A percentile compares a stretch with the other conserved stretches of the same genome.
phyloP scores from a whole-genome alignment of 2,888 invertebrate species.

The Dicycla oo region DNA sequence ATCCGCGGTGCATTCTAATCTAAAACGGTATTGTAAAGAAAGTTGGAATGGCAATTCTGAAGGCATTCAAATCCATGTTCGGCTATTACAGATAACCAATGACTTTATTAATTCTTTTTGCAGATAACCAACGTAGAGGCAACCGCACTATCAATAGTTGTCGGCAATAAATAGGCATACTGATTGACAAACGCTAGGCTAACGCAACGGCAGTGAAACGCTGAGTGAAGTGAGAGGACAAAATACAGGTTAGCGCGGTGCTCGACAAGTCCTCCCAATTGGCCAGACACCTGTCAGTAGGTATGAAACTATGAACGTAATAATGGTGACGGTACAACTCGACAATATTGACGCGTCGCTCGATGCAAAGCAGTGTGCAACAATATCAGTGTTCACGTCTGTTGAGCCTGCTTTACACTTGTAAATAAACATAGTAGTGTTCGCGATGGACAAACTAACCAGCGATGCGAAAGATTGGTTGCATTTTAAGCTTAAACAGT shows the following conservation, averaged over 20 bases:
- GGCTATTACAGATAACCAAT: neutral
- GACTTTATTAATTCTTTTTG: no score
- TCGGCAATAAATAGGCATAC: neutral
- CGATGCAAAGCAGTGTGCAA: neutral
- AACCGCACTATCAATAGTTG: neutral
- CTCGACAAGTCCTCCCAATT: neutral
- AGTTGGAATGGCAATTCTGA: neutral
- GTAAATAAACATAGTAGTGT: conserved; percentile 8
- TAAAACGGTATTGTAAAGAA: conserved; percentile 8
- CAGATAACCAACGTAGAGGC: neutral
- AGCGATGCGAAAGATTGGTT: conserved; percentile 19
- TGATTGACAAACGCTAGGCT: neutral
- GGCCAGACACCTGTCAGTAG: conserved; percentile 4
- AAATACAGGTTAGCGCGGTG: conserved; percentile 1
- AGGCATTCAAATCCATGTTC: conserved; percentile 4
- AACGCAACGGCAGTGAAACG: conserved; percentile 18
- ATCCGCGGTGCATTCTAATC: conserved; percentile 16
- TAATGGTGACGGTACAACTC: neutral
- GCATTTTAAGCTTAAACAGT: conserved; percentile 13
- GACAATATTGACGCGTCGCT: neutral
- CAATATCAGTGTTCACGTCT: conserved; percentile 3
- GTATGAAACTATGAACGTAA: conserved; percentile 4
- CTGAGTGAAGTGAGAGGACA: neutral
- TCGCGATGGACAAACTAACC: conserved; percentile 12
- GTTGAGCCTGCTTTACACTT: conserved; percentile 19